A percentile compares a stretch with the other conserved stretches of the same genome.
These are phyloP conservation scores for Crossaster papposus DNA, from an alignment of 53 echinoderm and acorn worm species.

Conservation along the genomic window DNA sequence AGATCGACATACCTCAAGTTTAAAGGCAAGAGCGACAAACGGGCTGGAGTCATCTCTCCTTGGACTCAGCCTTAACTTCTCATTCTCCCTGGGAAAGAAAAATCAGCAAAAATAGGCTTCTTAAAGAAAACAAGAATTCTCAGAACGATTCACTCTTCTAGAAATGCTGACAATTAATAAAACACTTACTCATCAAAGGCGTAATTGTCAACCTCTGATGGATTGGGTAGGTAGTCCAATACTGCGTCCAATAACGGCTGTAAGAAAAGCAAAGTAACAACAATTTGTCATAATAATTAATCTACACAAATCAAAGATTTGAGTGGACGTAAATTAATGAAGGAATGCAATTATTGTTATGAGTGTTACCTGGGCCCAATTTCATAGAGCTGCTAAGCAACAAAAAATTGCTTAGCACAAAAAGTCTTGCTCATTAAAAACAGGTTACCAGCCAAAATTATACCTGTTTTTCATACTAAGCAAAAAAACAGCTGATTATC, in stretches of 20 bases:
- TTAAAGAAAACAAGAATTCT: not conserved
- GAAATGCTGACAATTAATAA: not conserved
- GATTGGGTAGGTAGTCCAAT: slow-evolving; percentile 84
- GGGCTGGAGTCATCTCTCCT: slow-evolving; percentile 72
- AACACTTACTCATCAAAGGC: slow-evolving; percentile 86
- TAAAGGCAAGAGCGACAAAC: slow-evolving; percentile 90
- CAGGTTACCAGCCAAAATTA: too few relatives aligned
- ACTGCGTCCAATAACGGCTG: slow-evolving; percentile 88
- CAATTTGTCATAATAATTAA: not conserved
- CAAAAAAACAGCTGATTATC: too few relatives aligned
- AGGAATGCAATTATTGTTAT: too few relatives aligned
- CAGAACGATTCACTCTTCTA: not conserved
- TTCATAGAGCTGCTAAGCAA: too few relatives aligned
- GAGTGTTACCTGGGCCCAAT: too few relatives aligned
- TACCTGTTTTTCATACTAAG: too few relatives aligned
- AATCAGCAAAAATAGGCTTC: not conserved
- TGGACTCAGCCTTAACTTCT: slow-evolving; percentile 75
- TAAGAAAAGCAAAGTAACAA: slow-evolving; percentile 1
- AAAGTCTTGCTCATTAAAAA: too few relatives aligned
- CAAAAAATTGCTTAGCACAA: too few relatives aligned
- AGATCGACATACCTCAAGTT: slow-evolving; percentile 78
- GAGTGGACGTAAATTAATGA: too few relatives aligned
- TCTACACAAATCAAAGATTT: not conserved
- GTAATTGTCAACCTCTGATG: slow-evolving; percentile 87
- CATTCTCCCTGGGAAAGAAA: slow-evolving; percentile 67